phyloP scores from a whole-genome alignment of 1,140 invertebrate species.

The Bombus cullumanus region DNA sequence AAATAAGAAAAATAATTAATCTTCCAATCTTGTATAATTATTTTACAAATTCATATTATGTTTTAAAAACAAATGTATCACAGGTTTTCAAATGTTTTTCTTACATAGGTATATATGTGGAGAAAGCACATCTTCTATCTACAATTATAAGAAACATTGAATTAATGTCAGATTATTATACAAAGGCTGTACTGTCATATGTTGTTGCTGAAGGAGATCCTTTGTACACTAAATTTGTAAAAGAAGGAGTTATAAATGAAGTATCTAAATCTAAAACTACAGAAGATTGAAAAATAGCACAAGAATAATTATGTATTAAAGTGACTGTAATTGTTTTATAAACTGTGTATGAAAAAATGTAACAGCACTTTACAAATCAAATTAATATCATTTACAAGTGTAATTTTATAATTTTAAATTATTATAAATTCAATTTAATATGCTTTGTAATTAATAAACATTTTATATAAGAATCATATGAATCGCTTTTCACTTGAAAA shows the following conservation, averaged over 20 bases:
- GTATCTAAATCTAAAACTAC: conserved; percentile 29
- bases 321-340: conserved; percentile 11
- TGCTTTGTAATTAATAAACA: not conserved
- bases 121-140: conserved; percentile 93
- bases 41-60: not conserved
- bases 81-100: not conserved
- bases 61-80: not conserved
- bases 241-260: conserved; percentile 68
- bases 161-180: conserved; percentile 92
- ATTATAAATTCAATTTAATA: not conserved
- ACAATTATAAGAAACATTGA: conserved; percentile 97
- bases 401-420: not conserved
- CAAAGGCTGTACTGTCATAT: conserved; percentile 90
- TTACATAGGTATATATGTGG: conserved; percentile 86
- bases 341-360: not conserved
- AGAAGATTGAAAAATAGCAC: conserved; percentile 23
- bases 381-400: not conserved
- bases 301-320: conserved; percentile 13
- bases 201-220: conserved; percentile 85
- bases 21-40: not conserved
- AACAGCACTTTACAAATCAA: not conserved
- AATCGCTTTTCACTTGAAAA: not conserved
- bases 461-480: too few species aligned
- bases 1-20: not conserved
- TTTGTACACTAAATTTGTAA: conserved; percentile 72